A percentile compares a stretch with the other conserved stretches of the same genome.
phyloP scores from a whole-genome alignment of 1,140 invertebrate species.

The Bradysia coprophila region DNA sequence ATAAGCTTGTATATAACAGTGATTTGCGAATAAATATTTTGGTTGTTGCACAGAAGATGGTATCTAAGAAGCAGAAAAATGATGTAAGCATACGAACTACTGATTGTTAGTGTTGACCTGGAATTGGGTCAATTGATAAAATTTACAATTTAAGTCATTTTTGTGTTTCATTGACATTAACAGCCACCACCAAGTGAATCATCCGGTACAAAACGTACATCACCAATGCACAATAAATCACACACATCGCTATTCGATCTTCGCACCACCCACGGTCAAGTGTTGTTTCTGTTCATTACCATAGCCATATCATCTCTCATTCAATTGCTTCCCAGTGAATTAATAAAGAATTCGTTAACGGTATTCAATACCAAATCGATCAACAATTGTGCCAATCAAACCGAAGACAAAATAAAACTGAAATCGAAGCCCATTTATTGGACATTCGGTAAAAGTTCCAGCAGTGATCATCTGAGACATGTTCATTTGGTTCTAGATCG shows the following conservation, averaged over 20 bases:
- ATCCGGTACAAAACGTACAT: no score
- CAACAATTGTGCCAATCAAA: neutral
- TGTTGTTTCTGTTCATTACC: conserved; percentile 3
- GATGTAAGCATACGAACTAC: no score
- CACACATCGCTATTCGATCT: conserved; percentile 4
- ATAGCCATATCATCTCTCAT: neutral
- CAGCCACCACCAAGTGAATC: no score
- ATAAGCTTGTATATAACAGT: no score
- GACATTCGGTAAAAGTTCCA: conserved; percentile 29
- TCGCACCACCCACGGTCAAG: conserved; percentile 3
- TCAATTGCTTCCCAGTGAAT: conserved; percentile 1
- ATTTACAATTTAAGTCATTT: no score
- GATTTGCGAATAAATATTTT: no score
- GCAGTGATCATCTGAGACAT: conserved; percentile 45
- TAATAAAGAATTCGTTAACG: neutral
- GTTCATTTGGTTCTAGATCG: conserved; percentile 52
- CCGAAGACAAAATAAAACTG: neutral
- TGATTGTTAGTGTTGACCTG: no score
- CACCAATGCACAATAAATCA: no score
- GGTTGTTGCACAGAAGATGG: no score
- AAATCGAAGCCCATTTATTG: conserved; percentile 24
- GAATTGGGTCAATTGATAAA: no score
- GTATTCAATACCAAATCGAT: neutral
- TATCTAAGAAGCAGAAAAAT: no score
- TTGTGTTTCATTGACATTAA: no score